These are phyloP conservation scores for Salticus scenicus DNA, from an alignment of 2,888 invertebrate genomes.

Conservation along the genomic window DNA sequence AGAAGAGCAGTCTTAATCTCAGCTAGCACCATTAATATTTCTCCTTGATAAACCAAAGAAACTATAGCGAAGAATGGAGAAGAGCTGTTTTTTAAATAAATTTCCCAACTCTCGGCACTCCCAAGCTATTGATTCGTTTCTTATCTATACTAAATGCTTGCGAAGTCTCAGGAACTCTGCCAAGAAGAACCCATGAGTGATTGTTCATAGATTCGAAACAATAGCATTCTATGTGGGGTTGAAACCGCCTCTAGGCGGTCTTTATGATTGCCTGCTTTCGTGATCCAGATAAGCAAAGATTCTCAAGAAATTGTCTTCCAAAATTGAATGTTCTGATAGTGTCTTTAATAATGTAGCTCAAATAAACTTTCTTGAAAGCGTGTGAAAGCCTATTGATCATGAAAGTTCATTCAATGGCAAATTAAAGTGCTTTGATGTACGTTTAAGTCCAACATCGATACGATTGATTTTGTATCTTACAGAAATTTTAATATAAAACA, in stretches of 20 bases:
- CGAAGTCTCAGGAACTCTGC: constrained; percentile 1
- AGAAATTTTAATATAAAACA: too few species aligned
- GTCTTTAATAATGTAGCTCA: not conserved
- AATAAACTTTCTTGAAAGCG: too few species aligned
- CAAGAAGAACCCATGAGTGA: not conserved
- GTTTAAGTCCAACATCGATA: too few species aligned
- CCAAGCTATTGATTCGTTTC: not conserved
- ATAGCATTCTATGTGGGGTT: not conserved
- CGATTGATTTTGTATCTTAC: too few species aligned
- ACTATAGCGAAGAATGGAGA: too few species aligned
- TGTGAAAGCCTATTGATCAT: too few species aligned
- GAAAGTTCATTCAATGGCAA: too few species aligned
- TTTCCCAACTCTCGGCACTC: not conserved
- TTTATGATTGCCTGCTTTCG: constrained; percentile 4
- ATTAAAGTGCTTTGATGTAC: too few species aligned
- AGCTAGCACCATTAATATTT: too few species aligned
- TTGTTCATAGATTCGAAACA: not conserved
- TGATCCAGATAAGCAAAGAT: not conserved
- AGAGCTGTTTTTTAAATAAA: too few species aligned
- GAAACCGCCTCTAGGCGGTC: not conserved
- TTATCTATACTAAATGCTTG: not conserved
- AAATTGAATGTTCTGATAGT: not conserved
- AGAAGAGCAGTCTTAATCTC: too few species aligned
- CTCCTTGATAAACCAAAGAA: too few species aligned
- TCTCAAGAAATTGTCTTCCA: not conserved